Percentiles rank a stretch among this genome's conserved stretches.
phyloP scores from a whole-genome alignment of 2,113 vertebrate species.

The Petaurus breviceps region DNA sequence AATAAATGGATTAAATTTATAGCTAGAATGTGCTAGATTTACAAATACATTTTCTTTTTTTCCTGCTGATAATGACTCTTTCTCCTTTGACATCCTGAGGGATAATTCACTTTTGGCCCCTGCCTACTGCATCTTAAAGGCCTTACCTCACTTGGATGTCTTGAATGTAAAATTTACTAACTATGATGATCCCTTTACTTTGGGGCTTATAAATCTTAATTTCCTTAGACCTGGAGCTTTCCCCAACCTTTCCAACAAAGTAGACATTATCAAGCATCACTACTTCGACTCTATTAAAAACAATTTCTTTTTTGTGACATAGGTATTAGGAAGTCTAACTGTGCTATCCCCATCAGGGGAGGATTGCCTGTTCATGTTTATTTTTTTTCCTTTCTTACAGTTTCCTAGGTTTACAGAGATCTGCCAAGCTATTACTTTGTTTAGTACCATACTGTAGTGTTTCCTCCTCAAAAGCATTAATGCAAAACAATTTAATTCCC shows the following conservation, averaged over 20 bases:
- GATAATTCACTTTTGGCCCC: constrained; percentile 49
- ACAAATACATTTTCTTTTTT: constrained; percentile 65
- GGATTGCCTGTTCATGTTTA: neutral
- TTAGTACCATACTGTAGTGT: constrained; percentile 8
- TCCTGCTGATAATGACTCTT: constrained; percentile 58
- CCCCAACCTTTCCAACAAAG: neutral
- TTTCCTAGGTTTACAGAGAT: neutral
- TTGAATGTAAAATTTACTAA: constrained; percentile 51
- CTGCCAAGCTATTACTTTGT: neutral
- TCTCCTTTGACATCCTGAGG: constrained; percentile 36
- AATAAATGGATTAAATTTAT: constrained; percentile 72
- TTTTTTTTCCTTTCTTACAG: neutral
- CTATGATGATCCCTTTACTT: neutral
- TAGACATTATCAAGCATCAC: constrained; percentile 24
- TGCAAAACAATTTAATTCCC: constrained; percentile 51
- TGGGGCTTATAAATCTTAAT: constrained; percentile 55
- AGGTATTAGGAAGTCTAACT: neutral
- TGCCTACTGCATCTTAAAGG: constrained; percentile 56
- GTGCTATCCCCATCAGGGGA: neutral
- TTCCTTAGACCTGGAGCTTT: neutral
- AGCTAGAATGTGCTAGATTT: constrained; percentile 59
- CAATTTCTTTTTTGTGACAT: neutral
- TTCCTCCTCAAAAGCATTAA: constrained; percentile 28
- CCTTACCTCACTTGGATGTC: constrained; percentile 35
- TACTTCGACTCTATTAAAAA: neutral